Base-by-base conservation (phyloP, 2,113 vertebrate species). In the Caranx ignobilis region DNA sequence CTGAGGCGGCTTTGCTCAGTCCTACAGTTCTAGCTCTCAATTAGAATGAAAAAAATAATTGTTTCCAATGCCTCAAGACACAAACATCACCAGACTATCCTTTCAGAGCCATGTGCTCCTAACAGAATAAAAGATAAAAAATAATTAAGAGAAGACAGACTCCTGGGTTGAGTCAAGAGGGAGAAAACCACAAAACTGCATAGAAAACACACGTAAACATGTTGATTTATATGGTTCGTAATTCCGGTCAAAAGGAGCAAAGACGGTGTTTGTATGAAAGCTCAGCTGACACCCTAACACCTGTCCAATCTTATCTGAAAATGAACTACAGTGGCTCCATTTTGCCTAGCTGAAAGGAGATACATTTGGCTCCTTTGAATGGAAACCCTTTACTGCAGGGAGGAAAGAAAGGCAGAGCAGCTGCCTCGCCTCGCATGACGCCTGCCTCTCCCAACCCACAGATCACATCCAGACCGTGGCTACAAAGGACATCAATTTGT, bases 401-500 rank as follows among this genome's bases (percentile, higher is more conserved):
- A 79, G 47, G 6, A 34, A 79, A 89, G 75, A 91, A 88, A 90
- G 61, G 69, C 78, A 60, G 73, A 88, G 83, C 90, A 90, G 87
- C 88, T 90, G 87, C 81, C 72, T 75, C 4, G 56, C 79, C 71
- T 89, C 57, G 35, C 74, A 73, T 66, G 84, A 81, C 19, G 75
- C 77, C 72, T 18, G 77, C 71, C 81, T 87, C 75, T 66, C 56
- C 75, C 61, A 64, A 60, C 76, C 70, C 85, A 67, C 63, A 56
- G 78, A 81, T 82, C 74, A 77, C 86, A 85, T 26, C 81, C 83
- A 64, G 84, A 50, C 48, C 68, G 70, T 63, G 45, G 74, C 82
- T 81, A 84, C 83, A 91, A 89, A 90, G 59, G 8, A 83, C 71
- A 68, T 79, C 73, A 76, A 86, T 92, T 91, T 88, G 81, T 84